A percentile compares a stretch with the other conserved stretches of the same genome.
Evolutionary conservation across 2,797 vertebrate species (phyloP).

Genomic region (Scolopax rusticola): DNA sequence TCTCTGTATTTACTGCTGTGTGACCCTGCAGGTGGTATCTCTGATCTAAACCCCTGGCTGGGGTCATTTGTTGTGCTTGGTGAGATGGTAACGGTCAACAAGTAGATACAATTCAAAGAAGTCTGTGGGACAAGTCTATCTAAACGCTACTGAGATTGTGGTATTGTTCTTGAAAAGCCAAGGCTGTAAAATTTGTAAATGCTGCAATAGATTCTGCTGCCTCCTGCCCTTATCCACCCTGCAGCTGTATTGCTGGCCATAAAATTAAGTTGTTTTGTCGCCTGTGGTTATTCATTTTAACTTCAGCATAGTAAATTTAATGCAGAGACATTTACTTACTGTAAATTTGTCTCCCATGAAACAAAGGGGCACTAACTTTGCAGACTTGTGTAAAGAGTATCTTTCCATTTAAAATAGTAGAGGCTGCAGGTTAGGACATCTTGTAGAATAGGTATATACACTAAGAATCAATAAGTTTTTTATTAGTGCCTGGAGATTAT

Average conservation of each 20-base stretch:
- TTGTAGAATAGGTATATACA: conserved; percentile 64
- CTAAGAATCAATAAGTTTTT: conserved; percentile 75
- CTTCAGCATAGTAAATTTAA: conserved; percentile 70
- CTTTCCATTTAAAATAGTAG: conserved; percentile 56
- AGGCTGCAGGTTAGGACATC: conserved; percentile 25
- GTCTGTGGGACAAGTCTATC: neutral
- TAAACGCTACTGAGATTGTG: conserved; percentile 22
- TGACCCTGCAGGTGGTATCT: neutral
- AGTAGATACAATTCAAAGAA: neutral
- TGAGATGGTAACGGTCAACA: neutral
- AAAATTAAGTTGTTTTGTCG: conserved; percentile 68
- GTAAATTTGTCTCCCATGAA: conserved; percentile 66
- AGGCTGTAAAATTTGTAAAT: conserved; percentile 13
- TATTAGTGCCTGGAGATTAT: conserved; percentile 71
- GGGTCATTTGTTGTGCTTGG: neutral
- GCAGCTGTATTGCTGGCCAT: conserved; percentile 21
- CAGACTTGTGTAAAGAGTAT: conserved; percentile 40
- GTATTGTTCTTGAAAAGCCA: conserved; percentile 33
- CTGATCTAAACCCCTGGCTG: neutral
- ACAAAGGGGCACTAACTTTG: conserved; percentile 48
- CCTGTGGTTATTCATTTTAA: conserved; percentile 64
- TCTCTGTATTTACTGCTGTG: neutral
- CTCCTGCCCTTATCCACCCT: neutral
- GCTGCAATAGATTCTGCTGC: conserved; percentile 25
- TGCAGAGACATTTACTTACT: conserved; percentile 63